phyloP scores from a whole-genome alignment of 2,888 invertebrate genomes.

The Escarpia spicata region DNA sequence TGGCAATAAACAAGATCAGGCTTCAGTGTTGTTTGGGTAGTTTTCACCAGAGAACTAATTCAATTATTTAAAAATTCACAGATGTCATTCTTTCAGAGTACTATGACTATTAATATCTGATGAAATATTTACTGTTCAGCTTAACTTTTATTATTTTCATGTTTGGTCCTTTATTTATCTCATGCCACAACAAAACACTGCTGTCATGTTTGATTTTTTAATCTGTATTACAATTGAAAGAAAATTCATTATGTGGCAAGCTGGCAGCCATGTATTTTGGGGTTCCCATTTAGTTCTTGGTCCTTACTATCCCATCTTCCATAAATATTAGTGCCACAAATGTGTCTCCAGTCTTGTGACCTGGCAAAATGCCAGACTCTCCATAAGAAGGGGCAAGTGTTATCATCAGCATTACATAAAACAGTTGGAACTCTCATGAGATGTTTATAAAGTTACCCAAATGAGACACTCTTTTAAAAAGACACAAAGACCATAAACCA shows the following conservation, averaged over 20 bases:
- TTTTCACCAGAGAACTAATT: background rate
- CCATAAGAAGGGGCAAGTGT: background rate
- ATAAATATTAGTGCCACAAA: background rate
- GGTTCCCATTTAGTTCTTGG: background rate
- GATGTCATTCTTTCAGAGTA: background rate
- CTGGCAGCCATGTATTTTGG: background rate
- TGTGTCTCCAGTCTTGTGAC: background rate
- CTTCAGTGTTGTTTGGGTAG: background rate
- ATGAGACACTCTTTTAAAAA: background rate
- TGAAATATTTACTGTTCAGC: background rate
- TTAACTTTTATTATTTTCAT: too few relatives aligned
- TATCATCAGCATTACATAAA: background rate
- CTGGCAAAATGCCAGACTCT: background rate
- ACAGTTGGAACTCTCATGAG: background rate
- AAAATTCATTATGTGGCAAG: background rate
- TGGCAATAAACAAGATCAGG: background rate
- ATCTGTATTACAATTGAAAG: too few relatives aligned
- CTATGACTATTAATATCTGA: background rate
- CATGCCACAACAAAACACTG: too few relatives aligned
- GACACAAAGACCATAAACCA: background rate
- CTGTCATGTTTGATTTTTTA: too few relatives aligned
- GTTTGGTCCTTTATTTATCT: too few relatives aligned
- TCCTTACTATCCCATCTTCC: background rate
- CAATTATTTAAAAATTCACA: background rate
- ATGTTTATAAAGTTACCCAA: background rate